phyloP scores from a whole-genome alignment of 92 coral and sea anemone species.

The Epizoanthus rinbou region DNA sequence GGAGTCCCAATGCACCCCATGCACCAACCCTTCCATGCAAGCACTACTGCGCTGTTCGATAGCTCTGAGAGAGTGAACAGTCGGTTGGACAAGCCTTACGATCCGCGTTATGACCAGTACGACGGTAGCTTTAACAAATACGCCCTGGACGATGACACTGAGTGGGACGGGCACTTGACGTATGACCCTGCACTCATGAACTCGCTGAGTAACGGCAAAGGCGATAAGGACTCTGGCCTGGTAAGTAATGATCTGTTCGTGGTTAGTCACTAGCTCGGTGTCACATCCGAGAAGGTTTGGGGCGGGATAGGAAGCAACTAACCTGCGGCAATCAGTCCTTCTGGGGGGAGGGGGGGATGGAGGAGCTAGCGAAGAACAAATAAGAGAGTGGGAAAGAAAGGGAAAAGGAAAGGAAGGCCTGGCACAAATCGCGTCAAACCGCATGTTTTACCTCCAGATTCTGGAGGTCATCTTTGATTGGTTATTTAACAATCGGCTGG shows the following conservation, averaged over 20 bases:
- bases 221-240: slow-evolving; percentile 83
- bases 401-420: too few species aligned
- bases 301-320: too few species aligned
- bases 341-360: too few species aligned
- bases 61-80: slow-evolving; percentile 66
- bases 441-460: too few species aligned
- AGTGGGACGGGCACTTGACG: slow-evolving; percentile 73
- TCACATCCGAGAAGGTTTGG: too few species aligned
- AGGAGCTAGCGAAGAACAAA: too few species aligned
- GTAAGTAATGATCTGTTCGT: slow-evolving; percentile 39
- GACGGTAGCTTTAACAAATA: slow-evolving; percentile 68
- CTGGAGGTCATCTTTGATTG: too few species aligned
- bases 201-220: slow-evolving; percentile 47
- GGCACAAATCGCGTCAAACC: too few species aligned
- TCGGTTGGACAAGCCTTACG: slow-evolving; percentile 52
- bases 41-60: slow-evolving; percentile 79
- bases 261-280: not conserved
- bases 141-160: slow-evolving; percentile 69
- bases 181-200: slow-evolving; percentile 39
- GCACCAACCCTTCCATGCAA: slow-evolving; percentile 61
- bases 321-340: too few species aligned
- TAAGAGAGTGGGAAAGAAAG: too few species aligned
- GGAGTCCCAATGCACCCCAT: slow-evolving; percentile 42
- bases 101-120: slow-evolving; percentile 56
- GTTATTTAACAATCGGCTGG: too few species aligned